Conservation (phyloP, 1,140 invertebrate genomes). For the Brachionus sp. region DNA sequence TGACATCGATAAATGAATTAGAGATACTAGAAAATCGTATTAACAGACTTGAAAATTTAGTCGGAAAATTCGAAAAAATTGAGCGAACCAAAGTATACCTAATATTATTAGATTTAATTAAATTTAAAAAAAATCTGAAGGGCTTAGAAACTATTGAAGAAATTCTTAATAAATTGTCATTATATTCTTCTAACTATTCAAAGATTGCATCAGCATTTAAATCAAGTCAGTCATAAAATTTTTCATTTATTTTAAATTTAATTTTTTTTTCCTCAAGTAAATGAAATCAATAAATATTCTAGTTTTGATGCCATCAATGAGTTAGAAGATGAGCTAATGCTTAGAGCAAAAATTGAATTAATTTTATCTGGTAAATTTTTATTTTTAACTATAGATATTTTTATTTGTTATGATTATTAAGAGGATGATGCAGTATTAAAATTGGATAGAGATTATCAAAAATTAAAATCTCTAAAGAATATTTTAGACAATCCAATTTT, state of each 20-base stretch:
- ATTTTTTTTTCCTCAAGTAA: conserved; percentile 11
- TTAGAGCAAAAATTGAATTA: conserved; percentile 35
- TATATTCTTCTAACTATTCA: not conserved
- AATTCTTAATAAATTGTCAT: not conserved
- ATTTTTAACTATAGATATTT: not conserved
- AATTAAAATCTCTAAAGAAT: not conserved
- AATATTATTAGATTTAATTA: not conserved
- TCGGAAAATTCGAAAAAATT: conserved; percentile 13
- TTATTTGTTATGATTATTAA: not conserved
- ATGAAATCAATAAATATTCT: conserved; percentile 22
- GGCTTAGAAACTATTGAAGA: conserved; percentile 10
- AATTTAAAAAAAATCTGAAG: not conserved
- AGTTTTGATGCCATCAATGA: not conserved
- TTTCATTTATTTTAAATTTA: not conserved
- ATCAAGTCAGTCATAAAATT: not conserved
- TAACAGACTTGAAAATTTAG: conserved; percentile 2
- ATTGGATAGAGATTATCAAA: conserved; percentile 21
- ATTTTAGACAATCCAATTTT: conserved; percentile 19
- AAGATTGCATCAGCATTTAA: not conserved
- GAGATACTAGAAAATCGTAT: not conserved
- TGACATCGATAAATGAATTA: not conserved
- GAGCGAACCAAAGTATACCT: not conserved
- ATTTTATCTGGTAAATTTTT: conserved; percentile 10
- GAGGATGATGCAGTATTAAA: conserved; percentile 13
- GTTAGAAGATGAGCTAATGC: conserved; percentile 1